Percentiles rank a stretch among this genome's conserved stretches.
Conservation (phyloP, 2,888 invertebrate species). For the Andrena minutula region DNA sequence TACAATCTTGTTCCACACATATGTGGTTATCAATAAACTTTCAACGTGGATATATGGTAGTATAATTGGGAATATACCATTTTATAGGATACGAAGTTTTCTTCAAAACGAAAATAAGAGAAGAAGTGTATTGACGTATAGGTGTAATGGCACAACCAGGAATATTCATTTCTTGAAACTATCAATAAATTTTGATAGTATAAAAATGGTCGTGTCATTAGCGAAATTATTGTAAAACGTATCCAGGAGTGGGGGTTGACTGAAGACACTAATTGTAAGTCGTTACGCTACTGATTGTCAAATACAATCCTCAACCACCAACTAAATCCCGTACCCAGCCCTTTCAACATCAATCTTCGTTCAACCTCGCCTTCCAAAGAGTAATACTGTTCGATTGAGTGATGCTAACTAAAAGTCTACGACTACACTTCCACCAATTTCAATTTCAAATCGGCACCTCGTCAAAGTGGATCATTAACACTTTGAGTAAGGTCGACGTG, state of each 20-base stretch:
- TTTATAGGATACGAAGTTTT: background rate
- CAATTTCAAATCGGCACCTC: background rate
- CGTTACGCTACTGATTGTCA: conserved; percentile 72
- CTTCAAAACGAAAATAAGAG: background rate
- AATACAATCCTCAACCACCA: conserved; percentile 51
- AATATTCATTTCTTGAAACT: background rate
- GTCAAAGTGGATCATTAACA: conserved; percentile 17
- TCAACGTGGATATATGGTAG: background rate
- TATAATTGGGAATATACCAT: background rate
- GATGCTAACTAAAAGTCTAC: conserved; percentile 41
- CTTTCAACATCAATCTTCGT: conserved; percentile 32
- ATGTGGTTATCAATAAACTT: background rate
- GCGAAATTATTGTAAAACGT: conserved; percentile 5
- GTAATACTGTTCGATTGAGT: conserved; percentile 65
- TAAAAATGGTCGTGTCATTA: background rate
- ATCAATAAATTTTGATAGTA: background rate
- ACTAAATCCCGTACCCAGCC: background rate
- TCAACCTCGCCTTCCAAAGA: conserved; percentile 31
- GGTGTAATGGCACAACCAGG: background rate
- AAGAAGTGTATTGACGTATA: background rate
- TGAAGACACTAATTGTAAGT: conserved; percentile 27
- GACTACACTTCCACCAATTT: conserved; percentile 2
- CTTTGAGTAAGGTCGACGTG: no score
- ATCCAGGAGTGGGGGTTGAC: conserved; percentile 27
- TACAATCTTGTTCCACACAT: background rate